Base-by-base conservation (phyloP, 1,140 invertebrate genomes). In the Coelopa frigida region DNA sequence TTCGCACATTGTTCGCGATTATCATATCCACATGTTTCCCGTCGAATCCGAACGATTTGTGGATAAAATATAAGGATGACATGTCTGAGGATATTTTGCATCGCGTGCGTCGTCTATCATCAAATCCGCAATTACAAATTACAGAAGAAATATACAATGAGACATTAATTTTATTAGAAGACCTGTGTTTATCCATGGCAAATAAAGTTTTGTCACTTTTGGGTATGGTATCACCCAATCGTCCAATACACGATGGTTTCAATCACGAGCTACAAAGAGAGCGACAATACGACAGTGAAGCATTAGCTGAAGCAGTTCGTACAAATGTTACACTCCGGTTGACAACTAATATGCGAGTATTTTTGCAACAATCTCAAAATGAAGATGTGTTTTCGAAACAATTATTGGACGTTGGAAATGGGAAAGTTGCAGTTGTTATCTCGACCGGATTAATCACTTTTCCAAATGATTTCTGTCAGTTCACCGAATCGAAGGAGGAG, bases 1-100 rank as follows among this genome's bases (percentile, higher is more conserved):
- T 75, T 46, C 59, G 63, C 43, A 37, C 58, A 50, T 49, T 61
- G 51, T 72, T 73, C 57, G 58, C 59, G n/a, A 69, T 71, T 31
- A 66, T 70, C 37, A 51, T 68, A 23, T 41, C 51, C 35, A 57
- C 55, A 42, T 61, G 60, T 45, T 54, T 45, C 44, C 53, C 58
- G 37, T 54, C 55, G 14, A 56, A 61, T 49, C 56, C 64, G 44
- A 48, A 37, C 44, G 22, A 58, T 44, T 46, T 71, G 33, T 70
- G 61, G 57, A 39, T 57, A 43, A 62, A 67, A 53, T 62, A 65
- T 46, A 57, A 55, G 59, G 40, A 57, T 56, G 32, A 54, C 54
- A 50, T 64, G 56, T 46, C 31, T 52, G 49, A 51, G 20, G 46
- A 61, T 52, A 39, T 48, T 44, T 41, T 50, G 36, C 56, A 60